Evolutionary conservation across 2,797 vertebrate species (phyloP).

Genomic region (Hafferia zeledoni): DNA sequence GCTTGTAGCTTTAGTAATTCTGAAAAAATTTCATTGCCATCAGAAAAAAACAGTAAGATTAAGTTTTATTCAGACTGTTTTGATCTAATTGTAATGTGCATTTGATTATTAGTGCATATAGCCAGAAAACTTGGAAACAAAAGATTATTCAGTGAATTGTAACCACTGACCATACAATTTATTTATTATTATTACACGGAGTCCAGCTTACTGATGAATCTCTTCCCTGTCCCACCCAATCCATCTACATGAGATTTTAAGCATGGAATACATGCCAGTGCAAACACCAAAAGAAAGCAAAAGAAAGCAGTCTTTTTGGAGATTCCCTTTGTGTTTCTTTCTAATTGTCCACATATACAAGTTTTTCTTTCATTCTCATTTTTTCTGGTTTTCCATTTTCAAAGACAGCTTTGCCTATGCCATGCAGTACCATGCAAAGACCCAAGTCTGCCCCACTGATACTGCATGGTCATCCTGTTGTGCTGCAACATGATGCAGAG

Average conservation of each 20-base stretch:
- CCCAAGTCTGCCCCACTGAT: background rate
- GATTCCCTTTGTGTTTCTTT: background rate
- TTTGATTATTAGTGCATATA: background rate
- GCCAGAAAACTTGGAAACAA: background rate
- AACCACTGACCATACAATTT: background rate
- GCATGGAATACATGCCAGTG: background rate
- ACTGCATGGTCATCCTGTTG: background rate
- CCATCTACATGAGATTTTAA: background rate
- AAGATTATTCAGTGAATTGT: background rate
- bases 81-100: background rate
- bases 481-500: background rate
- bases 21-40: background rate
- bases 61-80: background rate
- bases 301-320: background rate
- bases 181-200: background rate
- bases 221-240: background rate
- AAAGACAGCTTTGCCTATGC: background rate
- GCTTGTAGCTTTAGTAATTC: background rate
- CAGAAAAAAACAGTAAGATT: fast-evolving
- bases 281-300: background rate
- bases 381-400: background rate
- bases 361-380: background rate
- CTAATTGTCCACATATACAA: fast-evolving
- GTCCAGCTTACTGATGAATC: background rate
- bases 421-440: background rate